Conservation (phyloP, 2,888 invertebrate genomes). For the Latrodectus hesperus region DNA sequence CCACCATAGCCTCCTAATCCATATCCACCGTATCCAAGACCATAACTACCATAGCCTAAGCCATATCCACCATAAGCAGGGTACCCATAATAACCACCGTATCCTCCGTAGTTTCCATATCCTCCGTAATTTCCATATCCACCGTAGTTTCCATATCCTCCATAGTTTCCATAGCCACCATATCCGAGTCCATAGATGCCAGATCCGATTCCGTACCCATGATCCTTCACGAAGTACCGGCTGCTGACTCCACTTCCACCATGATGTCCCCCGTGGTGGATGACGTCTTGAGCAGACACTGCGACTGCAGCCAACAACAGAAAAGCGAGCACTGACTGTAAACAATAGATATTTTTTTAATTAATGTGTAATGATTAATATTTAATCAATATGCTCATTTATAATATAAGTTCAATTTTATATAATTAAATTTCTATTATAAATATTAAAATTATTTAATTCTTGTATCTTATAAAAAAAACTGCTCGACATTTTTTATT, state of each 20-base stretch:
- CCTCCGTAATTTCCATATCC: background rate
- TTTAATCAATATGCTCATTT: too few relatives aligned
- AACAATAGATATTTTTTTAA: too few relatives aligned
- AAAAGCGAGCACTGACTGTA: too few relatives aligned
- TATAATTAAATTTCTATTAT: too few relatives aligned
- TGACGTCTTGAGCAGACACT: background rate
- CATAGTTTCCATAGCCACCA: background rate
- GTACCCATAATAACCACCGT: background rate
- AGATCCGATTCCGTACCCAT: background rate
- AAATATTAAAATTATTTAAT: too few relatives aligned
- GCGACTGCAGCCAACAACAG: background rate
- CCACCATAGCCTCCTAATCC: background rate
- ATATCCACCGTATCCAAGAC: background rate
- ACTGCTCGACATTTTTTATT: too few relatives aligned
- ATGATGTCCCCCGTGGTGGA: background rate
- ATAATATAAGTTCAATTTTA: too few relatives aligned
- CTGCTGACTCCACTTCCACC: background rate
- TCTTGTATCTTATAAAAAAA: too few relatives aligned
- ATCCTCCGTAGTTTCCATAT: background rate
- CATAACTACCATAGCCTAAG: background rate
- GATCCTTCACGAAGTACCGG: background rate
- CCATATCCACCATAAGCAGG: background rate
- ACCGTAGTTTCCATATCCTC: background rate
- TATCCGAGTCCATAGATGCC: background rate
- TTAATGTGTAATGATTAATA: too few relatives aligned